Percentiles rank a stretch among this genome's conserved stretches.
These are phyloP conservation scores for Hyposoter didymator DNA, from an alignment of 2,888 invertebrate species.

Conservation along the genomic window DNA sequence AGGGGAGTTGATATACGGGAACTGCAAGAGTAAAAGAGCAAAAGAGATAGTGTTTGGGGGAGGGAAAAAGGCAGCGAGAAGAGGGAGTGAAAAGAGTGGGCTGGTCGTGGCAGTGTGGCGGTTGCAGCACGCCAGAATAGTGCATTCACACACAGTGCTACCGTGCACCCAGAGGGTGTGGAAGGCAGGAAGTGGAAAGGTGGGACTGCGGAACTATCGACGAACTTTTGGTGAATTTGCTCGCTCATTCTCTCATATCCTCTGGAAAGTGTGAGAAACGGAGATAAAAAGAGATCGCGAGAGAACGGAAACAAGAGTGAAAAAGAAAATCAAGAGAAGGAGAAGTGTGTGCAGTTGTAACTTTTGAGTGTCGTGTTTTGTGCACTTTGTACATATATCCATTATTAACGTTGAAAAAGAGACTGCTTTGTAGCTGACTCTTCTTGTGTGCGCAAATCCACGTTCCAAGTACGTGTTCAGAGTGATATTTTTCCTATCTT, in stretches of 20 bases:
- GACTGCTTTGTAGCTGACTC: neutral
- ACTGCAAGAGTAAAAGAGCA: conserved; percentile 26
- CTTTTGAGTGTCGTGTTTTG: conserved; percentile 60
- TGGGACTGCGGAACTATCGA: conserved; percentile 69
- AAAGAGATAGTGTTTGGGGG: conserved; percentile 30
- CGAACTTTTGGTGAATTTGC: conserved; percentile 70
- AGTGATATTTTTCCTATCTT: conserved; percentile 13
- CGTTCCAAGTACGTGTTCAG: neutral
- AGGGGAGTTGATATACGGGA: conserved; percentile 47
- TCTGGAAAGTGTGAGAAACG: conserved; percentile 35
- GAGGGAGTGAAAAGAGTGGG: conserved; percentile 46
- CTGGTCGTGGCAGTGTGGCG: conserved; percentile 48
- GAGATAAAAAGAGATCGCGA: conserved; percentile 3
- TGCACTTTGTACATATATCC: conserved; percentile 7
- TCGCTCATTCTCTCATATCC: conserved; percentile 63
- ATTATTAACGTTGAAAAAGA: conserved; percentile 15
- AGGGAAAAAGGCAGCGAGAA: conserved; percentile 21
- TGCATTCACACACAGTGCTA: conserved; percentile 67
- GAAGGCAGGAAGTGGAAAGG: conserved; percentile 69
- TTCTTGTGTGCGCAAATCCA: conserved; percentile 5
- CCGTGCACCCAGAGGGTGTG: conserved; percentile 65
- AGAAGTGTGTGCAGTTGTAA: conserved; percentile 55
- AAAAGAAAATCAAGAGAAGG: conserved; percentile 11
- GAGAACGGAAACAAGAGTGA: neutral
- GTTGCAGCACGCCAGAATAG: conserved; percentile 57